Evolutionary conservation across 2,113 vertebrate genomes (phyloP).

Genomic region (Raja brachyura): DNA sequence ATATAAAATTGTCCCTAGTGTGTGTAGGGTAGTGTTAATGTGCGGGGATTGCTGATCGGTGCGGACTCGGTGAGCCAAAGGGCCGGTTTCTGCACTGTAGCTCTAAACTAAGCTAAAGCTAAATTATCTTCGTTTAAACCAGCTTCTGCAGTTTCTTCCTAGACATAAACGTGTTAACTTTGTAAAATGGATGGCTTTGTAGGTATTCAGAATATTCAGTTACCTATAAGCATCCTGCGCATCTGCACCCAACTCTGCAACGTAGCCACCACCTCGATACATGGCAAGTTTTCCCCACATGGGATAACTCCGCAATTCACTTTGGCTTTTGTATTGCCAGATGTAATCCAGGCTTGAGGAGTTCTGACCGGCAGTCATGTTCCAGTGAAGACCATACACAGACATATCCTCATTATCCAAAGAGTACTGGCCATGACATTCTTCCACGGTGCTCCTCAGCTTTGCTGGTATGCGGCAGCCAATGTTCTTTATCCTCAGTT

Average conservation of each 20-base stretch:
- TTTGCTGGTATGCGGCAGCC: constrained; percentile 59
- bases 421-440: constrained; percentile 71
- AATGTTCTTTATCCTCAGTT: constrained; percentile 71
- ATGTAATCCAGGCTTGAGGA: constrained; percentile 50
- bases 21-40: too few relatives aligned
- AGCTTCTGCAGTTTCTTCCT: neutral
- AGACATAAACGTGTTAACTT: neutral
- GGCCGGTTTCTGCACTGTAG: too few relatives aligned
- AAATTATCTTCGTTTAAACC: too few relatives aligned
- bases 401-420: constrained; percentile 72
- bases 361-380: constrained; percentile 44
- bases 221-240: constrained; percentile 69
- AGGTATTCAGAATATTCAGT: constrained; percentile 4
- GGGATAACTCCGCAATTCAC: constrained; percentile 59
- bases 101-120: too few relatives aligned
- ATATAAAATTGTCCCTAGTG: too few relatives aligned
- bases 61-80: too few relatives aligned
- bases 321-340: constrained; percentile 77
- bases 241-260: constrained; percentile 70
- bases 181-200: neutral
- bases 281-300: constrained; percentile 70
- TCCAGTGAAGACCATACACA: constrained; percentile 72
- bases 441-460: constrained; percentile 50
- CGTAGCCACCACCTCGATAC: constrained; percentile 83
- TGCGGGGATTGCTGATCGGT: too few relatives aligned